These are phyloP conservation scores for Drosophila tropicalis DNA, from an alignment of 1,140 invertebrate species.

Conservation along the genomic window DNA sequence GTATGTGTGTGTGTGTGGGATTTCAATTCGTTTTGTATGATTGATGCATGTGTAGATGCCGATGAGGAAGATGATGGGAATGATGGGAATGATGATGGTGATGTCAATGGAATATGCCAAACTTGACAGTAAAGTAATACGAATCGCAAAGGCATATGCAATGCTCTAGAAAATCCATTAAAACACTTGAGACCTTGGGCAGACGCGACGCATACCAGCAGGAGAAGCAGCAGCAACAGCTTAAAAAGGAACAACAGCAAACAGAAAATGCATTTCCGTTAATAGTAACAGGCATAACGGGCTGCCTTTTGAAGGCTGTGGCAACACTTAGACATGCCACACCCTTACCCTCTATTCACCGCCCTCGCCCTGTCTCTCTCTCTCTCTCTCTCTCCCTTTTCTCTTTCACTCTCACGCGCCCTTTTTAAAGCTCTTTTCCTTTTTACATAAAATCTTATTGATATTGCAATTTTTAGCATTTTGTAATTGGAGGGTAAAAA, in stretches of 20 bases:
- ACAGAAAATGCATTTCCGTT: conserved; percentile 76
- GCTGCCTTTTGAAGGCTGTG: conserved; percentile 62
- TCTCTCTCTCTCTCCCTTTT: background rate
- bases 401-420: background rate
- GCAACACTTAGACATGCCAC: conserved; percentile 64
- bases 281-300: conserved; percentile 51
- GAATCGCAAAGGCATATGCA: conserved; percentile 43
- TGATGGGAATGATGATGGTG: conserved; percentile 30
- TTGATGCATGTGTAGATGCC: conserved; percentile 62
- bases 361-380: background rate
- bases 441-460: conserved; percentile 72
- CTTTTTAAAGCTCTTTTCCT: conserved; percentile 1
- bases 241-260: conserved; percentile 24
- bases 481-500: conserved; percentile 70
- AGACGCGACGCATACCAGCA: conserved; percentile 50
- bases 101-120: conserved; percentile 53
- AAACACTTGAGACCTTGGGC: conserved; percentile 69
- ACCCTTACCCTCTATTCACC: conserved; percentile 1
- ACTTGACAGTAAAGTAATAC: conserved; percentile 56
- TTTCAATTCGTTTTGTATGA: conserved; percentile 43
- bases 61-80: background rate
- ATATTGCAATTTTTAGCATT: conserved; percentile 79
- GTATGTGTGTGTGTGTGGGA: conserved; percentile 1
- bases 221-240: background rate
- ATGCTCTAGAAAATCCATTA: conserved; percentile 67